These are phyloP conservation scores for Chamaetylas fuelleborni DNA, from an alignment of 2,113 vertebrate genomes.

Conservation along the genomic window DNA sequence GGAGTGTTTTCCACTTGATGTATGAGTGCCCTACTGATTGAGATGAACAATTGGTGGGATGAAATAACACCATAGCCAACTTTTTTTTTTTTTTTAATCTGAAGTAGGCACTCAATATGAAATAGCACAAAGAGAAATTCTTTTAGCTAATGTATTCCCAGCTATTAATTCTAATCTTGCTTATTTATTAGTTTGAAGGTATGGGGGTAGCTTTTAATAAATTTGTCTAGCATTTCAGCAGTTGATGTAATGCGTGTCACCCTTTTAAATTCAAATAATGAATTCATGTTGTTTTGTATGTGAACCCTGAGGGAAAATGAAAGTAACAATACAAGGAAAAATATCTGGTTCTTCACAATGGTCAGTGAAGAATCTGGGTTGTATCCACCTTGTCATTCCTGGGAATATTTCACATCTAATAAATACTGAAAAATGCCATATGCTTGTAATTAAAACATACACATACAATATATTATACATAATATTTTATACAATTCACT, in stretches of 20 bases:
- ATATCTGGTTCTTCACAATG: background rate
- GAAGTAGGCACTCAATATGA: background rate
- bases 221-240: background rate
- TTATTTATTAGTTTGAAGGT: slow-evolving; percentile 7
- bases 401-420: background rate
- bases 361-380: background rate
- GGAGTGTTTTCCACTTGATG: background rate
- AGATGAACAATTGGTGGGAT: background rate
- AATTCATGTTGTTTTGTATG: background rate
- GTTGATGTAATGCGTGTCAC: background rate
- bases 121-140: background rate
- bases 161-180: background rate
- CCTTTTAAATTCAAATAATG: slow-evolving; percentile 11
- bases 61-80: background rate
- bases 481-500: background rate
- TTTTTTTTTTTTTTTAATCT: background rate
- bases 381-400: background rate
- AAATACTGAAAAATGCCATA: background rate
- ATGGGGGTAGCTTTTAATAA: background rate
- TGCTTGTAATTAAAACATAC: background rate
- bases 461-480: background rate
- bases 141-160: background rate
- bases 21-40: background rate
- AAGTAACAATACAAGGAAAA: background rate
- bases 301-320: background rate